Percentiles rank a stretch among this genome's conserved stretches.
phyloP scores from a whole-genome alignment of 2,888 invertebrate species.

The Griposia aprilina region DNA sequence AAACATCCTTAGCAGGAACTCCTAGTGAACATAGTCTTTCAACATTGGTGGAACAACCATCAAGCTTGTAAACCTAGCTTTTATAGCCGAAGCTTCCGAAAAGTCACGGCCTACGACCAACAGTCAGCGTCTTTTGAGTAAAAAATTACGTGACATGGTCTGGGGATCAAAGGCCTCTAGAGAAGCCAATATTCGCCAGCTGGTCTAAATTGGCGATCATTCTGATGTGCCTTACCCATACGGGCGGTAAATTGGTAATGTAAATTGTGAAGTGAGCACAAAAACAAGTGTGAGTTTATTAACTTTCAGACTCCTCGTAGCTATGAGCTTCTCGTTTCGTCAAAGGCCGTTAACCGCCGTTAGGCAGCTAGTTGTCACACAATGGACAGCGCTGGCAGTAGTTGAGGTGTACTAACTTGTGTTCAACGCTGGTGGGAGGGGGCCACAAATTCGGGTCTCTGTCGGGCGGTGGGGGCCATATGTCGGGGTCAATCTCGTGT shows the following conservation, averaged over 20 bases:
- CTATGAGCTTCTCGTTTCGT: not conserved
- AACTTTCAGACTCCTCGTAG: not conserved
- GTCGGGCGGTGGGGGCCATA: conserved; percentile 93
- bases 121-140: not conserved
- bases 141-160: not conserved
- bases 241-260: not conserved
- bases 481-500: conserved; percentile 93
- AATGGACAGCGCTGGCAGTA: not conserved
- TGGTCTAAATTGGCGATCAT: not conserved
- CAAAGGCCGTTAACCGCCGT: not conserved
- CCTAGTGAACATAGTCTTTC: not conserved
- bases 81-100: not conserved
- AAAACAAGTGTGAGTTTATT: not conserved
- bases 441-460: conserved; percentile 97
- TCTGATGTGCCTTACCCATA: not conserved
- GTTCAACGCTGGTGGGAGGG: conserved; percentile 94
- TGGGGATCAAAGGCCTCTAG: not conserved
- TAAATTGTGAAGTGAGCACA: not conserved
- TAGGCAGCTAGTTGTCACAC: not conserved
- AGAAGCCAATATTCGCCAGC: not conserved
- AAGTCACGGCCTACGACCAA: not conserved
- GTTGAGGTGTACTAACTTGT: conserved; percentile 88
- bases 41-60: not conserved
- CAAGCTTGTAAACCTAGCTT: not conserved
- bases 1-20: not conserved